These are phyloP conservation scores for Pempheris klunzingeri DNA, from an alignment of 2,797 vertebrate genomes.

Conservation along the genomic window DNA sequence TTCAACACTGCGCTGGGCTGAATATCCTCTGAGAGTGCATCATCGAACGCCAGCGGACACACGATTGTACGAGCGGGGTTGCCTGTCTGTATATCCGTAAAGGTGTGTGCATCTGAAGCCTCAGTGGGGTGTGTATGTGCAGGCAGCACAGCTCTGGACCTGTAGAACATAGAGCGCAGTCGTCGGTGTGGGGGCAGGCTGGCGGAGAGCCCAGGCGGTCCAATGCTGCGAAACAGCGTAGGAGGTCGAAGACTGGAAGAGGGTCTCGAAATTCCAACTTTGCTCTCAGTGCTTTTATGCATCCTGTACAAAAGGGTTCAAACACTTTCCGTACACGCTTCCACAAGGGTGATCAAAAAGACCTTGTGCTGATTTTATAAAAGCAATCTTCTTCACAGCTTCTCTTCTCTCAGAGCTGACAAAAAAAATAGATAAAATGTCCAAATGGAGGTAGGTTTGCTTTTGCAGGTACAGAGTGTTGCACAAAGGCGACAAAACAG, in stretches of 20 bases:
- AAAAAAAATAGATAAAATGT: neutral
- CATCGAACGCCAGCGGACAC: neutral
- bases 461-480: neutral
- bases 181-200: constrained; percentile 67
- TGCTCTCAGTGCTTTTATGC: constrained; percentile 10
- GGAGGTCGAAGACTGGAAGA: constrained; percentile 55
- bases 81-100: constrained; percentile 33
- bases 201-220: constrained; percentile 49
- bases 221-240: constrained; percentile 65
- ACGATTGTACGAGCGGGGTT: neutral
- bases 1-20: neutral
- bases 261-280: neutral
- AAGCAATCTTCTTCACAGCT: neutral
- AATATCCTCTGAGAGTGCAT: constrained; percentile 12
- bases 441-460: neutral
- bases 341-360: neutral
- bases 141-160: constrained; percentile 60
- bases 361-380: neutral
- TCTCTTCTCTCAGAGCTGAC: neutral
- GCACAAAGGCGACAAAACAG: neutral
- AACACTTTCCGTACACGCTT: neutral
- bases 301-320: constrained; percentile 9
- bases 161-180: constrained; percentile 67
- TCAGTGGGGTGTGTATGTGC: constrained; percentile 13
- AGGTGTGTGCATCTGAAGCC: constrained; percentile 12